Evolutionary conservation across 2,888 invertebrate genomes (phyloP).

Genomic region (Cartodere bifasciata): DNA sequence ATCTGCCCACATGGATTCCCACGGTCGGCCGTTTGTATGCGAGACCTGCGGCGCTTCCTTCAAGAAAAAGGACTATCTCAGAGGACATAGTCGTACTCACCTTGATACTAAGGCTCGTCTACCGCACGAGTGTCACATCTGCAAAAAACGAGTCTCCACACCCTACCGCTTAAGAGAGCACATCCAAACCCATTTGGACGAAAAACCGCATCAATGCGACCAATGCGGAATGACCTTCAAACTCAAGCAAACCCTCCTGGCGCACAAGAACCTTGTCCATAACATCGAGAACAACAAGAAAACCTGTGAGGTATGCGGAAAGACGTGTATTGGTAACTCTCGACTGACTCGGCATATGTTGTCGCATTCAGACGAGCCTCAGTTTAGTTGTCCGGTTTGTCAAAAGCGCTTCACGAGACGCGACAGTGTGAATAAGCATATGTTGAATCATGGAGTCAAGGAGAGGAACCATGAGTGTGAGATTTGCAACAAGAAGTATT

Average conservation of each 20-base stretch:
- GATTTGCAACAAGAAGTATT: no score
- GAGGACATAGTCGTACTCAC: slow-evolving; percentile 49
- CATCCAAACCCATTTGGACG: slow-evolving; percentile 46
- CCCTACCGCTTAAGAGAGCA: slow-evolving; percentile 45
- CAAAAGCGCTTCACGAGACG: slow-evolving; percentile 43
- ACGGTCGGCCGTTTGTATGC: slow-evolving; percentile 45
- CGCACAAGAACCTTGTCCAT: no score
- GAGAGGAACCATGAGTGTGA: no score
- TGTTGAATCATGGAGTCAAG: no score
- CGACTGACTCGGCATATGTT: slow-evolving; percentile 44
- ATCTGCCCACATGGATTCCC: no score
- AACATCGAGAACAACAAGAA: no score
- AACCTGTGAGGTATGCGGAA: slow-evolving; percentile 43
- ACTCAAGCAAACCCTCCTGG: no score
- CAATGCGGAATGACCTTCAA: no score
- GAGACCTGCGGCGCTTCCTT: slow-evolving; percentile 49
- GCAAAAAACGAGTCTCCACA: slow-evolving; percentile 47
- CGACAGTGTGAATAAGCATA: no score
- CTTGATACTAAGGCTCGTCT: slow-evolving; percentile 39
- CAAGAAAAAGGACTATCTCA: slow-evolving; percentile 51
- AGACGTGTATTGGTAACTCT: slow-evolving; percentile 44
- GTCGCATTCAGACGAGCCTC: slow-evolving; percentile 40
- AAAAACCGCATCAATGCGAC: slow-evolving; percentile 47
- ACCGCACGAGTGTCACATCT: slow-evolving; percentile 46
- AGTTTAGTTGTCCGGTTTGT: slow-evolving; percentile 36